Base-by-base conservation (phyloP, 53 echinoderm and acorn worm genomes). In the Holothuria scabra region DNA sequence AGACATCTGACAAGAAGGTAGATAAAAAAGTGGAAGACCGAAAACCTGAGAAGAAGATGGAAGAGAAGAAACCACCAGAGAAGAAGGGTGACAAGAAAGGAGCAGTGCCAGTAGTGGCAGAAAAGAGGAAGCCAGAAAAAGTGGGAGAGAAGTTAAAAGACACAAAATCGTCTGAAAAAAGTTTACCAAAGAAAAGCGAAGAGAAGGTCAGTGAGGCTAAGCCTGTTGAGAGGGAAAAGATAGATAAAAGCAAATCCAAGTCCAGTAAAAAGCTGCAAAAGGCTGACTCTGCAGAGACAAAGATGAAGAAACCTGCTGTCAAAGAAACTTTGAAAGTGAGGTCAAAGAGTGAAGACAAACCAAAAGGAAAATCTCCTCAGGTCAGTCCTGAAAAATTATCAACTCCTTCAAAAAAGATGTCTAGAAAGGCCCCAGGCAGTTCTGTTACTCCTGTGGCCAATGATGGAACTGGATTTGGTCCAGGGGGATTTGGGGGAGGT, bases 11-110 rank as follows among this genome's bases (percentile, higher is more conserved):
- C 21, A 23, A 24, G 35, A 87, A 81, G 37, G 81, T 33, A 8
- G 87, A 87, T 41, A 41, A 41, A 41, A 41, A 41, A 41, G 41
- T 41, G 41, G 81, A 87, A 69, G 72, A 87, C 46, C 29, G 68
- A 33, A 63, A 46, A 10, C 35, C 67, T 7, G 74, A 84, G 25
- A 59, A 89, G 85, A 34, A 60, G 66, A 67, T 65, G 76, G 66
- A 67, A 23, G 83, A 81, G 25, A 74, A 84, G 59, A 90, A 90
- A 26, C 56, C 66, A 48, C 32, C 55, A 26, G 87, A 94, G 28
- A 92, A 92, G 38, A 92, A 93, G 63, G 66, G 33, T 35, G 74
- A 72, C n/a, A 85, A 71, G 61, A 85, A 80, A 65, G 85, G 58
- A 32, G 84, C 66, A 56, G 81, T 57, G 19, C 79, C 84, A 85